Conservation (phyloP, 2,888 invertebrate species). For the Epiblema foenella region DNA sequence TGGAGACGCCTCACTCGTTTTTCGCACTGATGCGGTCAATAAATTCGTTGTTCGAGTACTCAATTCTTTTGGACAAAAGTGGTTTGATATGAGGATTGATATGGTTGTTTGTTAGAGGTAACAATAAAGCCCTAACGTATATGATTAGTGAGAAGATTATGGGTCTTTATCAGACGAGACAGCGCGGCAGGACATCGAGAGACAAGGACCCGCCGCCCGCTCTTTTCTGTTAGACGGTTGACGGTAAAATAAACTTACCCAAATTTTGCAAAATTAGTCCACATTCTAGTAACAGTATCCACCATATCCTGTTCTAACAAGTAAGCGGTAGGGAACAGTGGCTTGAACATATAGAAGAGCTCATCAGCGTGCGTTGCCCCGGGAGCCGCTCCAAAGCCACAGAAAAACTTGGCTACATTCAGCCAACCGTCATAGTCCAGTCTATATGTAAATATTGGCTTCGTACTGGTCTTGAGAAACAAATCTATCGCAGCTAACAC, state of each 20-base stretch:
- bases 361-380: conserved; percentile 79
- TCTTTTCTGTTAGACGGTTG: too few relatives aligned
- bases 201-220: too few relatives aligned
- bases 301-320: conserved; percentile 61
- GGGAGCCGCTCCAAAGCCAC: conserved; percentile 59
- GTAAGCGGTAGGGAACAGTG: conserved; percentile 51
- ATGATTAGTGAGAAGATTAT: too few relatives aligned
- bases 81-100: too few relatives aligned
- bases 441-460: conserved; percentile 68
- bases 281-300: conserved; percentile 66
- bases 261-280: conserved; percentile 77
- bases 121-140: too few relatives aligned
- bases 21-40: too few relatives aligned
- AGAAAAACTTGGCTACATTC: conserved; percentile 67
- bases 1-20: too few relatives aligned
- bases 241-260: conserved; percentile 58
- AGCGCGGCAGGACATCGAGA: too few relatives aligned
- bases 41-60: too few relatives aligned
- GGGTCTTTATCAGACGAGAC: too few relatives aligned
- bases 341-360: conserved; percentile 75
- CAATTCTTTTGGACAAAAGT: too few relatives aligned
- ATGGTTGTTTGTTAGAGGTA: too few relatives aligned
- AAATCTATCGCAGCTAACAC: conserved; percentile 63
- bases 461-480: conserved; percentile 55
- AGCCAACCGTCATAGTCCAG: conserved; percentile 70